Percentiles rank a stretch among this genome's conserved stretches.
These are phyloP conservation scores for Pedetes capensis DNA, from an alignment of 2,113 vertebrate genomes.

Conservation along the genomic window DNA sequence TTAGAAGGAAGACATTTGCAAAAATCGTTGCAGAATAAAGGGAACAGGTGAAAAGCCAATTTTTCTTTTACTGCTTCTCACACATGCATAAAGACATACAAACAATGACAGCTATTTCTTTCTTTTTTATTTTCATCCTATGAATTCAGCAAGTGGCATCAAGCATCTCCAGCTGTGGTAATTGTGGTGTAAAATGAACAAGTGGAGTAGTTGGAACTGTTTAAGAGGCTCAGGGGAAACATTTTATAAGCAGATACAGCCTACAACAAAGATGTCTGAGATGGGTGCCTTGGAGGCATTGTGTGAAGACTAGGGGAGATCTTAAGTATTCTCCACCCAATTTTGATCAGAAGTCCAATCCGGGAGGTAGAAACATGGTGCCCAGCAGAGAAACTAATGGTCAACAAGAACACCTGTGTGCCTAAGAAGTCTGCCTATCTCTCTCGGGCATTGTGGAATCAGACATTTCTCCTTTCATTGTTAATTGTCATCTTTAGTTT, in stretches of 20 bases:
- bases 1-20: slow-evolving; percentile 51
- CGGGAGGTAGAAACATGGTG: neutral
- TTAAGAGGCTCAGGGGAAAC: neutral
- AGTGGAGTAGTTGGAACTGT: slow-evolving; percentile 11
- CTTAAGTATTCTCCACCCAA: neutral
- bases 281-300: neutral
- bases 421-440: neutral
- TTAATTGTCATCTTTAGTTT: neutral
- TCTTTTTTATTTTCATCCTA: slow-evolving; percentile 43
- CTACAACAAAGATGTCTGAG: neutral
- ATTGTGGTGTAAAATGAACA: slow-evolving; percentile 25
- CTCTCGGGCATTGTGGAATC: neutral
- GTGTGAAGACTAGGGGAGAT: neutral
- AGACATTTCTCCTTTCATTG: neutral
- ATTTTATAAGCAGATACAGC: neutral
- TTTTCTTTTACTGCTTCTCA: neutral
- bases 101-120: slow-evolving; percentile 43
- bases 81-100: slow-evolving; percentile 41
- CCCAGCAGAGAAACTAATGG: neutral
- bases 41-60: slow-evolving; percentile 41
- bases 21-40: slow-evolving; percentile 46
- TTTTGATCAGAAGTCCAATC: neutral
- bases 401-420: neutral
- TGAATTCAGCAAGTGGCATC: slow-evolving; percentile 47
- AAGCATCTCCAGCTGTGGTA: slow-evolving; percentile 48